Conservation (phyloP, 2,113 vertebrate genomes). For the Hypanus sabinus region DNA sequence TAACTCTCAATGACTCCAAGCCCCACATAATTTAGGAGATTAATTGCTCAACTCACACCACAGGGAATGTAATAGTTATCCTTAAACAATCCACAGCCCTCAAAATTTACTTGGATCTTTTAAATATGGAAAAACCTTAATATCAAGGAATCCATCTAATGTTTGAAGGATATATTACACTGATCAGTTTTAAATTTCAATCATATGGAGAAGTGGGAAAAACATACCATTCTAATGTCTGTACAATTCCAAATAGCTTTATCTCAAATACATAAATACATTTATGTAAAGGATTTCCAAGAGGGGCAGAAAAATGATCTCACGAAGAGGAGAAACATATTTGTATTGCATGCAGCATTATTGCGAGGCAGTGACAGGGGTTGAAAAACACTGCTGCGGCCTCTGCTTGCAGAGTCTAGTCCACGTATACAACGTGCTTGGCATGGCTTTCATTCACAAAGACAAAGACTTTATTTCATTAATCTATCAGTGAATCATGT, state of each 20-base stretch:
- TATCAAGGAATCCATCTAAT: background rate
- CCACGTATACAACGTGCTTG: background rate
- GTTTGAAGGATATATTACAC: background rate
- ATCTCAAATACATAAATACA: no score
- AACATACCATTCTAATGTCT: background rate
- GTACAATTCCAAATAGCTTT: background rate
- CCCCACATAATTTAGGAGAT: background rate
- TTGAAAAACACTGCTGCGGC: background rate
- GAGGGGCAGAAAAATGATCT: no score
- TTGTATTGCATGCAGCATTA: background rate
- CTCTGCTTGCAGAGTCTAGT: background rate
- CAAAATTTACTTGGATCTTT: background rate
- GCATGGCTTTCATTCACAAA: background rate
- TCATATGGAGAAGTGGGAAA: no score
- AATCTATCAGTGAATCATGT: background rate
- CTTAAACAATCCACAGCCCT: background rate
- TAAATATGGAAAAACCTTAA: constrained; percentile 6
- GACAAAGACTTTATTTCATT: background rate
- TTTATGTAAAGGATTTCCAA: background rate
- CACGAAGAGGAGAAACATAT: no score
- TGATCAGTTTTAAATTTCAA: background rate
- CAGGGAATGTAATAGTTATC: background rate
- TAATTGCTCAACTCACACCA: background rate
- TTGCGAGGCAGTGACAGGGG: background rate
- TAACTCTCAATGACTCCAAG: background rate